Conservation (phyloP, 2,797 vertebrate genomes). For the Cygnus olor region DNA sequence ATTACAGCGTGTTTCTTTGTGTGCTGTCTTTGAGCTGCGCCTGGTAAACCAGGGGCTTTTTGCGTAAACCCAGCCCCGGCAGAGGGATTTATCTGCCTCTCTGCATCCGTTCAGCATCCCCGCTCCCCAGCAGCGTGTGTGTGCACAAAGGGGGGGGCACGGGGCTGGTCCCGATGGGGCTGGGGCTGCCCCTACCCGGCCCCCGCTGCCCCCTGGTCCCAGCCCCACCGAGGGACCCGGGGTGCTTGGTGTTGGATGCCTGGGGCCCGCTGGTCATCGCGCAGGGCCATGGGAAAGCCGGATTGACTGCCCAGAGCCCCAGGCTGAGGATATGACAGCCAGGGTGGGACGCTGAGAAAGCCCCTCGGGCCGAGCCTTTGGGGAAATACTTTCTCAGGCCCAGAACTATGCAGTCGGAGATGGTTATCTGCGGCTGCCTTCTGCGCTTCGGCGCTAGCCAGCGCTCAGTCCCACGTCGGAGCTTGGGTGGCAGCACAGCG, state of each 20-base stretch:
- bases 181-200: not conserved
- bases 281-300: not conserved
- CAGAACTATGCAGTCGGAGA: not conserved
- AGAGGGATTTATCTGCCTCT: conserved; percentile 6
- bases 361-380: not conserved
- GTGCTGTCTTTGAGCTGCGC: conserved; percentile 36
- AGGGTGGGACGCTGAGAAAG: not conserved
- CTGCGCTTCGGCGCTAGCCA: not conserved
- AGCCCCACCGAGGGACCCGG: rapidly evolving
- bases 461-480: not conserved
- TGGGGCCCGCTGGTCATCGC: not conserved
- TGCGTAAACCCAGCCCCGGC: not conserved
- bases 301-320: not conserved
- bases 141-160: not conserved
- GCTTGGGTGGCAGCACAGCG: not conserved
- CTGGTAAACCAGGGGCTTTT: conserved; percentile 44
- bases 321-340: not conserved
- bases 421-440: not conserved
- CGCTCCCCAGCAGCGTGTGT: not conserved
- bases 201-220: not conserved
- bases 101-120: not conserved
- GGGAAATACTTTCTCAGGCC: not conserved
- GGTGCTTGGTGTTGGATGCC: not conserved
- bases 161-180: not conserved
- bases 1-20: conserved; percentile 49